Conservation (phyloP, 2,113 vertebrate species). For the Tyrannus savana region DNA sequence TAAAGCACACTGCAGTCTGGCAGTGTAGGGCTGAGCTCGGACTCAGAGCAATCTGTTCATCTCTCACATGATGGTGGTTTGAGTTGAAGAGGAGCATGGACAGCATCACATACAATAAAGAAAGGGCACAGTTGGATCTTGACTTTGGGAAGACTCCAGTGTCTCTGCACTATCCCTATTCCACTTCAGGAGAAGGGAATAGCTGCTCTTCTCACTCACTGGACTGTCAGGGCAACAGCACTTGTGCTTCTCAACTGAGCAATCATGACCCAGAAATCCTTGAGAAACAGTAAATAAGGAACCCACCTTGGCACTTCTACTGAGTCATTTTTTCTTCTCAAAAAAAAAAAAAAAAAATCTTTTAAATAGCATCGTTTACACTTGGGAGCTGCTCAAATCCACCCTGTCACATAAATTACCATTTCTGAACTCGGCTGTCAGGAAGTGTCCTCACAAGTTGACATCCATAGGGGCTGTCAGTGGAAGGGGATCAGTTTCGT, state of each 20-base stretch:
- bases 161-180: not conserved
- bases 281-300: not conserved
- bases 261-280: not conserved
- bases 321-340: not conserved
- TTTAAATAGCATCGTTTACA: conserved; percentile 34
- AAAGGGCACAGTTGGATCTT: not conserved
- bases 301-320: not conserved
- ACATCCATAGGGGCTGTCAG: not conserved
- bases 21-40: not conserved
- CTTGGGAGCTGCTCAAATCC: conserved; percentile 19
- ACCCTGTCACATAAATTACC: conserved; percentile 41
- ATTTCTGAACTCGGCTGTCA: not conserved
- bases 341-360: not conserved
- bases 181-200: rapidly evolving
- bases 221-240: not conserved
- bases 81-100: not conserved
- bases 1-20: not conserved
- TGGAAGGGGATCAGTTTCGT: not conserved
- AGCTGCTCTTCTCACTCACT: not conserved
- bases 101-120: not conserved
- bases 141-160: not conserved
- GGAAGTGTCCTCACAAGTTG: not conserved
- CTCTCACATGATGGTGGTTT: not conserved
- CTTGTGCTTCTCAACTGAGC: not conserved
- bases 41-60: rapidly evolving